Base-by-base conservation (phyloP, 1,140 invertebrate species). In the Listronotus oregonensis region DNA sequence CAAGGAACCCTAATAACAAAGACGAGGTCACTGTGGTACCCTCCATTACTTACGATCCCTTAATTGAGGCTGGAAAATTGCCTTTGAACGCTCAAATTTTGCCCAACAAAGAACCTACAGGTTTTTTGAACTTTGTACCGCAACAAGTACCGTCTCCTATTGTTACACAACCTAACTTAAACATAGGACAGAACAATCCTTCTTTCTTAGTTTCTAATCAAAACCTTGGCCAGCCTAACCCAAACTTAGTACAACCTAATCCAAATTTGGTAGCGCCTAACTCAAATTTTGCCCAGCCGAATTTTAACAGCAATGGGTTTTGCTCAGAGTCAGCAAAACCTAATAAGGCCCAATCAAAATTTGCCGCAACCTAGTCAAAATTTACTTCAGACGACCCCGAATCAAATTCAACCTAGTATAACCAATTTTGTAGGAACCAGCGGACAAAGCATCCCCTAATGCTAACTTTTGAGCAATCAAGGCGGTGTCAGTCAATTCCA, bases 11-110 rank as follows among this genome's bases (percentile, higher is more conserved):
- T 6, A 62, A 61, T 9, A 34, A 27, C 5, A 50, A 12, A 8
- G 59, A 15, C 2, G 66, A 37, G 17, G 54, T 85, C 32, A 75
- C 80, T 14, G 78, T 85, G 55, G 80, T 82, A 69, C 79, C 80
- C 2, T 85, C 83, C 67, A 73, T 85, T 54, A 72, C 79, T 31
- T 72, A 83, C 42, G 71, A 80, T 37, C 65, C 68, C 1, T 37
- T 68, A 34, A 46, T 62, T 11, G 67, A 71, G 49, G 54, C 67
- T 43, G 69, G 69, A 12, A 68, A 70, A 59, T 50, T 76, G 18
- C 76, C 73, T 27, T 32, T 71, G 15, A 76, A 76, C 49, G 75
- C 70, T 3, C 75, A 78, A 66, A 58, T 71, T 15, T 67, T 77
- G 6, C 75, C 75, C n/a, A 59, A 69, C n/a, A 73, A 73, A 67